Conservation (phyloP, 2,888 invertebrate genomes). For the Nasonia oneida region DNA sequence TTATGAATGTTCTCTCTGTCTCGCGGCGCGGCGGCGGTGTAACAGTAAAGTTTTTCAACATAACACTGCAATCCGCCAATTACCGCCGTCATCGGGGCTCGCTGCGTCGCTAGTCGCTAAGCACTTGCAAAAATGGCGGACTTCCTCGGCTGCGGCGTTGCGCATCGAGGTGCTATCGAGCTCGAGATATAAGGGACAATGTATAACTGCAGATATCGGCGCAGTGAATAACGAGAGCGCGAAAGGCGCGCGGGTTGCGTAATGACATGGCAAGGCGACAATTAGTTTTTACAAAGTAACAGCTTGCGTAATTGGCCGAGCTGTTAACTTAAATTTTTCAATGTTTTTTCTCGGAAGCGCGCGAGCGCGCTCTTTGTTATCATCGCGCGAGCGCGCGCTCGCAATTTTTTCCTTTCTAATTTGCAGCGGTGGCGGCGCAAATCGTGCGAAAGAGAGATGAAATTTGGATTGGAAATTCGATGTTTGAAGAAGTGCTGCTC, state of each 20-base stretch:
- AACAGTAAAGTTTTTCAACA: slow-evolving; percentile 47
- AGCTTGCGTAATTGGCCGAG: slow-evolving; percentile 42
- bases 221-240: neutral
- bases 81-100: slow-evolving; percentile 26
- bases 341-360: slow-evolving; percentile 37
- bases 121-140: slow-evolving; percentile 12
- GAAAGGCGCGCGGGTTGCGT: slow-evolving; percentile 19
- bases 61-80: slow-evolving; percentile 37
- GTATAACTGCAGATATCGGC: no score
- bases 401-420: slow-evolving; percentile 32
- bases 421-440: slow-evolving; percentile 24
- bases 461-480: slow-evolving; percentile 10
- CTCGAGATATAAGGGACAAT: no score
- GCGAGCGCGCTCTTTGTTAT: slow-evolving; percentile 22
- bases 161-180: neutral
- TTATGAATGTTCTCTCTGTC: slow-evolving; percentile 28
- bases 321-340: slow-evolving; percentile 37
- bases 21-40: slow-evolving; percentile 17
- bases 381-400: neutral
- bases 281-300: slow-evolving; percentile 36
- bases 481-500: slow-evolving; percentile 8
- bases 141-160: neutral
- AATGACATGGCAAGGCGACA: slow-evolving; percentile 15
- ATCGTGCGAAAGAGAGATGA: slow-evolving; percentile 22
- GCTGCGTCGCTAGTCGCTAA: slow-evolving; percentile 35